Evolutionary conservation across 2,797 vertebrate species (phyloP).

Genomic region (Moxostoma hubbsi): DNA sequence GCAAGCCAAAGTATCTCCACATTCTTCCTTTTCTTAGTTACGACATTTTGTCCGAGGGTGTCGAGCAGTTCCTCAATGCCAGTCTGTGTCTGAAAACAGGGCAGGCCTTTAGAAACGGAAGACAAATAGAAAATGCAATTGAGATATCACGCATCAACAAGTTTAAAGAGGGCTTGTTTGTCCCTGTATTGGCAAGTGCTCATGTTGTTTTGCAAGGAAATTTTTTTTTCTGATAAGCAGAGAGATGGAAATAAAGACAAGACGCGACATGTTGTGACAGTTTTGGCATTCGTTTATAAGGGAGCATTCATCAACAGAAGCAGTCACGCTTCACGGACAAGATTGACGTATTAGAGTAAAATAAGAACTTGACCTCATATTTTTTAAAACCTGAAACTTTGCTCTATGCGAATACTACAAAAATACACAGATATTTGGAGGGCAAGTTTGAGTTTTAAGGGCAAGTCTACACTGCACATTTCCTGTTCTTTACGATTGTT

Average conservation of each 20-base stretch:
- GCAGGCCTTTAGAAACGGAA: conserved; percentile 80
- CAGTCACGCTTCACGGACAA: conserved; percentile 20
- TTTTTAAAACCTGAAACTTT: neutral
- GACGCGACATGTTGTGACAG: conserved; percentile 19
- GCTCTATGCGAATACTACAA: neutral
- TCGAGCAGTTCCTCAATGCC: conserved; percentile 95
- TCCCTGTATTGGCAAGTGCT: conserved; percentile 6
- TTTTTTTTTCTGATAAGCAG: conserved; percentile 27
- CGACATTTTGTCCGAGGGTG: conserved; percentile 94
- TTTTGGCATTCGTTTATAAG: conserved; percentile 12
- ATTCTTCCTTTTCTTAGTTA: conserved; percentile 96
- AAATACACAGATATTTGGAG: neutral
- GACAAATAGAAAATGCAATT: neutral
- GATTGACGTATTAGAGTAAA: conserved; percentile 3
- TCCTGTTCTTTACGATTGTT: too few species aligned
- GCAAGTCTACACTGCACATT: too few species aligned
- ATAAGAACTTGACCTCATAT: neutral
- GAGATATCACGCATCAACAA: neutral
- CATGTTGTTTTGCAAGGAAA: too few species aligned
- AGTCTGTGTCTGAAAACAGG: conserved; percentile 90
- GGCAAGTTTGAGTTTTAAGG: too few species aligned
- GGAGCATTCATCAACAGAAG: neutral
- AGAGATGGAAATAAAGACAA: conserved; percentile 22
- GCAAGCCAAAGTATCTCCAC: conserved; percentile 97
- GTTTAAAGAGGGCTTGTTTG: conserved; percentile 4